Evolutionary conservation across 30 jellyfish, hydroid and myxozoan species (phyloP).

Genomic region (Phacellophora camtschatica): DNA sequence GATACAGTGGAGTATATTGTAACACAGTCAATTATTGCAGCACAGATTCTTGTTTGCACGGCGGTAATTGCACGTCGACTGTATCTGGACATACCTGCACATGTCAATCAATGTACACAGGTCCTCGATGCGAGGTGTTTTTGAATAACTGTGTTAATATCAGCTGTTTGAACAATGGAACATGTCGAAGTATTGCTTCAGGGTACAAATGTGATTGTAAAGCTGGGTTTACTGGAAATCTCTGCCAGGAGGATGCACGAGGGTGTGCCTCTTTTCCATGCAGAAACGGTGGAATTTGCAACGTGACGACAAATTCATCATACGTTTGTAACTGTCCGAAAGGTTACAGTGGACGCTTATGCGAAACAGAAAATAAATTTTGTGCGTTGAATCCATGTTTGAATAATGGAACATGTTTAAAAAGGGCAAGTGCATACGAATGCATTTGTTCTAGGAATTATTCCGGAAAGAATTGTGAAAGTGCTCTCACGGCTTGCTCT

Average conservation of each 20-base stretch:
- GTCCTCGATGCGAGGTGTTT: conserved; percentile 21
- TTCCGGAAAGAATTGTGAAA: conserved; percentile 3
- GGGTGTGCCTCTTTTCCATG: conserved; percentile 74
- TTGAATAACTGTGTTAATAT: conserved; percentile 17
- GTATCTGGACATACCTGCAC: background rate
- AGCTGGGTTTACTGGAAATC: conserved; percentile 41
- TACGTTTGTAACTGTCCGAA: background rate
- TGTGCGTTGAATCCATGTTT: conserved; percentile 49
- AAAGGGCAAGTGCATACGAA: background rate
- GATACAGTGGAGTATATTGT: conserved; percentile 38
- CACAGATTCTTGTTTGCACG: conserved; percentile 20
- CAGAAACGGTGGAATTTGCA: conserved; percentile 41
- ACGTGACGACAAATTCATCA: background rate
- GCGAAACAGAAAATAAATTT: conserved; percentile 5
- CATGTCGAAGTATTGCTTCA: background rate
- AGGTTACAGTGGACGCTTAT: conserved; percentile 33
- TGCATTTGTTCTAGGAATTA: conserved; percentile 5
- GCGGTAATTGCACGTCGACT: conserved; percentile 47
- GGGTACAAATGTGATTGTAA: conserved; percentile 33
- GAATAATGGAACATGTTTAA: conserved; percentile 50
- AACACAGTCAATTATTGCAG: background rate
- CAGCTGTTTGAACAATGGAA: conserved; percentile 44
- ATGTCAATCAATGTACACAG: conserved; percentile 5
- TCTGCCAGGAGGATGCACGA: conserved; percentile 34
- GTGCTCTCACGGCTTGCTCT: background rate